Evolutionary conservation across 2,797 vertebrate genomes (phyloP).

Genomic region (Dromococcyx pavoninus): DNA sequence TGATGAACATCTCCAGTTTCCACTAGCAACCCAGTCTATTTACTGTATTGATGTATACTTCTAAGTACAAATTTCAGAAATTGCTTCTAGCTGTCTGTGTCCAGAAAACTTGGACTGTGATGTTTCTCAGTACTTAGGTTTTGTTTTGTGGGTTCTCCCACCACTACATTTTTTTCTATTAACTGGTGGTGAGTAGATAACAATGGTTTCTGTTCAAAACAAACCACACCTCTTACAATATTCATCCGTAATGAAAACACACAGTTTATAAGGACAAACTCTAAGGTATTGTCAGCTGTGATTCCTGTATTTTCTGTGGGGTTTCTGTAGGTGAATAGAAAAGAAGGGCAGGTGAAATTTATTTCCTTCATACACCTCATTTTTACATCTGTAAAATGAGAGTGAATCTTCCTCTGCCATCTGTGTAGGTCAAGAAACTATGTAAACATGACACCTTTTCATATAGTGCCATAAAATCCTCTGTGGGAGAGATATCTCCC

Average conservation of each 20-base stretch:
- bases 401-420: background rate
- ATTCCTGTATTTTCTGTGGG: background rate
- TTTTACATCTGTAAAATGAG: background rate
- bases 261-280: background rate
- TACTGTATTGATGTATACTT: background rate
- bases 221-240: background rate
- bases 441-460: background rate
- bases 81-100: background rate
- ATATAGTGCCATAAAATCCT: constrained; percentile 9
- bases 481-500: background rate
- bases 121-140: background rate
- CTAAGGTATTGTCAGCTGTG: background rate
- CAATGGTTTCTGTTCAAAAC: background rate
- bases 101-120: background rate
- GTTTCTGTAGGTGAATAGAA: background rate
- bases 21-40: background rate
- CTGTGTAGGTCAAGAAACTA: constrained; percentile 16
- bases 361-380: background rate
- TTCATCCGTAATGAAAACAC: background rate
- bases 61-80: constrained; percentile 8
- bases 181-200: background rate
- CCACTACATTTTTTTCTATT: background rate
- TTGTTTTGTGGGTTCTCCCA: fast-evolving
- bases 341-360: background rate
- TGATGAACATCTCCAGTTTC: constrained; percentile 1